Evolutionary conservation across 2,797 vertebrate genomes (phyloP), one percentile per base, ranked within the genome.

Genomic region (Apodemus agrarius): DNA sequence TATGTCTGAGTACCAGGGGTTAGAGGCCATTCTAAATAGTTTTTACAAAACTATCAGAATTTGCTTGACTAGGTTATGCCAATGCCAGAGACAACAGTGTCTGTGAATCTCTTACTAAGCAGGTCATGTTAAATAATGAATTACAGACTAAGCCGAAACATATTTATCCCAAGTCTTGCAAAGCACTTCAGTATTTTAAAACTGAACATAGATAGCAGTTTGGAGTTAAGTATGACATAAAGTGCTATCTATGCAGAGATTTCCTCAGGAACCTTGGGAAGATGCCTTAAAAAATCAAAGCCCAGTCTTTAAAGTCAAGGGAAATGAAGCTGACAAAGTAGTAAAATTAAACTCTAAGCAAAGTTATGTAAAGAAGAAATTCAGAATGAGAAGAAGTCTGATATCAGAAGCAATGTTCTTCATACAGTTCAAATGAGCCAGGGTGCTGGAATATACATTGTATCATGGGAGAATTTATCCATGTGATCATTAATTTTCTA

Each of bases 191-290:
- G 3, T n/a, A 93, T 61, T 95, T 82, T 76, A 78, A 21, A 86
- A 93, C 90, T 46, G 1, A 13, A 67, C 76, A 83, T 67, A 74
- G 81, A 83, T 67, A 74, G 81, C 59, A 85, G 63, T 57, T 88
- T 61, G 72, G 89, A 65, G 31, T 76, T 59, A 61, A 59, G 14
- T 67, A 61, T 89, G 46, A 88, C 12, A 80, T 10, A 95, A 52
- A 59, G 74, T 16, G 89, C 40, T 85, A 43, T 85, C n/a, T 74
- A 75, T 43, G 67, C 67, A 46, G 34, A 94, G 29, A 78, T 83
- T 90, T 91, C 67, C 49, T 24, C 24, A 37, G 93, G 61, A 92
- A 92, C 95, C 67, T 43, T n/a, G 31, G 17, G 34, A 96, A 75
- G 40, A 90, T 94, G 80, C 13, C 78, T 61, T 49, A 49, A 63